These are phyloP conservation scores for Tauraco hartlaubi DNA, from an alignment of 2,797 vertebrate species.

Conservation along the genomic window DNA sequence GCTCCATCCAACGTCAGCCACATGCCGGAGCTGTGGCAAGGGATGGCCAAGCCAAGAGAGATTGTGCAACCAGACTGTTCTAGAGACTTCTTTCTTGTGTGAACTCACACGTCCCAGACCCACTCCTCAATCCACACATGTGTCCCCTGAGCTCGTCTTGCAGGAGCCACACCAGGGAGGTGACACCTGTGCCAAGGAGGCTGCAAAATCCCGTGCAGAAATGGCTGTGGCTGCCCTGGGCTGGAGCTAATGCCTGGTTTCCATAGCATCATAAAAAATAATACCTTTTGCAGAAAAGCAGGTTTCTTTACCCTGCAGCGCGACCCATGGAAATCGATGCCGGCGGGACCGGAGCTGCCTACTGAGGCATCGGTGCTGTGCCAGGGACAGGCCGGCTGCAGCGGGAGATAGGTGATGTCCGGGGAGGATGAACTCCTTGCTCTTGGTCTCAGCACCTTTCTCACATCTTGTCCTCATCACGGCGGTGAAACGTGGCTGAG, in stretches of 20 bases:
- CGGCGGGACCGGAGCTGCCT: fast-evolving
- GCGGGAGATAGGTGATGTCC: not conserved
- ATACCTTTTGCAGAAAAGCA: not conserved
- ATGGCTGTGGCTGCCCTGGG: fast-evolving
- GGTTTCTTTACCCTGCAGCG: fast-evolving
- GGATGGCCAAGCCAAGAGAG: not conserved
- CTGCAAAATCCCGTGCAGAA: not conserved
- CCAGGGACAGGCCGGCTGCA: fast-evolving
- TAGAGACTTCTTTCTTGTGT: not conserved
- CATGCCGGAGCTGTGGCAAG: fast-evolving
- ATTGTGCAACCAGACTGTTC: not conserved
- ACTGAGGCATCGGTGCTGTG: fast-evolving
- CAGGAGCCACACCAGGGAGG: not conserved
- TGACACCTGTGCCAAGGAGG: not conserved
- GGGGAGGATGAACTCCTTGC: not conserved
- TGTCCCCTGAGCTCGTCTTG: not conserved
- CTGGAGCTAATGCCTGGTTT: not conserved
- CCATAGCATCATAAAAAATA: not conserved
- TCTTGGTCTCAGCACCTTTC: not conserved
- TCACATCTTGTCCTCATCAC: not conserved
- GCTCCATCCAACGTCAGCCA: not conserved
- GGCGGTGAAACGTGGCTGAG: fast-evolving
- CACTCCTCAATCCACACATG: not conserved
- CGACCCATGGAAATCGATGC: fast-evolving
- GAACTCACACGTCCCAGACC: not conserved